These are phyloP conservation scores for Lasioglossum lativentre DNA, from an alignment of 2,888 invertebrate species.

Conservation along the genomic window DNA sequence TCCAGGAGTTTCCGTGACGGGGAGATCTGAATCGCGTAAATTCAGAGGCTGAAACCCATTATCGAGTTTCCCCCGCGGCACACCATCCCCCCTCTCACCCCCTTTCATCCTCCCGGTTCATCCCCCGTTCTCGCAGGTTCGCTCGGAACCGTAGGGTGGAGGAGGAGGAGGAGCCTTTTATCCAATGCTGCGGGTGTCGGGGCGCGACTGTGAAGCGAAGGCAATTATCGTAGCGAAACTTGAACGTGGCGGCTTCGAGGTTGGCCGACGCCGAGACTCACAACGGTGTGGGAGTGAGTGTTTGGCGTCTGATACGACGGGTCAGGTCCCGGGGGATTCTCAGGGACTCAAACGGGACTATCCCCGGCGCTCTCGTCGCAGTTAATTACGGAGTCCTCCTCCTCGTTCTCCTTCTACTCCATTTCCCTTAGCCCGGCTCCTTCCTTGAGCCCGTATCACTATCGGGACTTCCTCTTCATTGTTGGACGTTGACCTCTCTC, in stretches of 20 bases:
- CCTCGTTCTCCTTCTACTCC: conserved; percentile 64
- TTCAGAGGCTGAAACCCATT: conserved; percentile 65
- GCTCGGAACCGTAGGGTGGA: conserved; percentile 23
- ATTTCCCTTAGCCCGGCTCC: conserved; percentile 54
- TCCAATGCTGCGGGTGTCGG: conserved; percentile 74
- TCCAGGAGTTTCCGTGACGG: conserved; percentile 62
- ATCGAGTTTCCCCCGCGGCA: conserved; percentile 62
- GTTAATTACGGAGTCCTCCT: conserved; percentile 82
- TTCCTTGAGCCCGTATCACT: conserved; percentile 58
- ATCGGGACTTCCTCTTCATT: conserved; percentile 28
- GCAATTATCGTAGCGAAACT: conserved; percentile 84
- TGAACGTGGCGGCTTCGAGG: conserved; percentile 75
- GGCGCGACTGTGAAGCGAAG: conserved; percentile 82
- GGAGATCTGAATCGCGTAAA: conserved; percentile 66
- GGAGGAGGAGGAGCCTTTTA: conserved; percentile 61
- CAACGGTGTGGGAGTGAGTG: conserved; percentile 78
- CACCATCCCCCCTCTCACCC: not conserved
- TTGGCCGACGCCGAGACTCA: conserved; percentile 67
- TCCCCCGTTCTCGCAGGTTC: conserved; percentile 17
- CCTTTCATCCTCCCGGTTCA: conserved; percentile 38
- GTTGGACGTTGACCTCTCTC: conserved; percentile 13
- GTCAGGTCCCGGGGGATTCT: conserved; percentile 82
- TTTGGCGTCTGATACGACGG: conserved; percentile 83
- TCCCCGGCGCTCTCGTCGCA: conserved; percentile 77
- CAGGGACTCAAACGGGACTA: conserved; percentile 81